Percentiles rank a stretch among this genome's conserved stretches.
Conservation (phyloP, 2,888 invertebrate genomes). For the Autographa pulchrina region DNA sequence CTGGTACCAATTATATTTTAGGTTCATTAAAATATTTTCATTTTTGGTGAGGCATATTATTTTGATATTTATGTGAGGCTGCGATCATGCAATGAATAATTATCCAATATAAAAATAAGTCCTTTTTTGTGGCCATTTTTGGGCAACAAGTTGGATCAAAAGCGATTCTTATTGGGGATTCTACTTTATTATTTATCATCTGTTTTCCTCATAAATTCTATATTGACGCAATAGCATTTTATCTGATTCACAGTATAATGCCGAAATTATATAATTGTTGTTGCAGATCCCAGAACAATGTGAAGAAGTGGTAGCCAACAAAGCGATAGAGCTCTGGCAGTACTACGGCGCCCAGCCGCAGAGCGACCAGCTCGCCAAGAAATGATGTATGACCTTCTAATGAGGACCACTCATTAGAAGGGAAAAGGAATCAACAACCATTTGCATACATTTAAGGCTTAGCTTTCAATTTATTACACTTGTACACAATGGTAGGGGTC, state of each 20-base stretch:
- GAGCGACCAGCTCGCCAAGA: conserved; percentile 82
- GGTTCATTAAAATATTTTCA: no score
- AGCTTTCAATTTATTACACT: conserved; percentile 25
- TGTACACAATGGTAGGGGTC: conserved; percentile 13
- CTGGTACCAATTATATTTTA: no score
- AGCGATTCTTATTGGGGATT: no score
- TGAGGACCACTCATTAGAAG: conserved; percentile 86
- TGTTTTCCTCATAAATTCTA: no score
- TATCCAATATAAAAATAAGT: no score
- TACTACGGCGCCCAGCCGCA: conserved; percentile 92
- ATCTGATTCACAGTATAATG: not conserved
- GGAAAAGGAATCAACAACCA: conserved; percentile 60
- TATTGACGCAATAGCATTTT: no score
- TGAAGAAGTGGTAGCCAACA: conserved; percentile 95
- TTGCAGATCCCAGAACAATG: conserved; percentile 93
- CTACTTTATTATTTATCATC: no score
- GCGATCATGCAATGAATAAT: no score
- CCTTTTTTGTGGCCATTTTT: no score
- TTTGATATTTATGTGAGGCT: no score
- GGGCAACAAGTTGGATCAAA: no score
- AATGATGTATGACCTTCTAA: conserved; percentile 90
- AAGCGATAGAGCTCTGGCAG: conserved; percentile 96
- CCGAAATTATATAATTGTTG: not conserved
- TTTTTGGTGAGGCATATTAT: no score
- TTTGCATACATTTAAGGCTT: conserved; percentile 30